These are phyloP conservation scores for Zaprionus nigranus DNA, from an alignment of 1,140 invertebrate genomes.

Conservation along the genomic window DNA sequence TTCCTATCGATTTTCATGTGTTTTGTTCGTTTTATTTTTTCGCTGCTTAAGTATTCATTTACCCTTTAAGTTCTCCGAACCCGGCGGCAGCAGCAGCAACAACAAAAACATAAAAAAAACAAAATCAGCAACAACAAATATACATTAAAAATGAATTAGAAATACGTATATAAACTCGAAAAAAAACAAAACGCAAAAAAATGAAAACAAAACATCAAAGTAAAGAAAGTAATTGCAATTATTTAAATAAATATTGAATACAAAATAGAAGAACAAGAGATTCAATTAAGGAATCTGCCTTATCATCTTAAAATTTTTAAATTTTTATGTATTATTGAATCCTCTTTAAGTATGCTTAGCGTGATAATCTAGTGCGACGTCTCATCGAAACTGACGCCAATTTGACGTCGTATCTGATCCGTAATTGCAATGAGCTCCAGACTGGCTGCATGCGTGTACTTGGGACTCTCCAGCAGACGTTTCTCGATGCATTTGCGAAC, in stretches of 20 bases:
- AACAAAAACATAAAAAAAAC: constrained; percentile 4
- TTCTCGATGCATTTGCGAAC: constrained; percentile 88
- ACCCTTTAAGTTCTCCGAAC: constrained; percentile 54
- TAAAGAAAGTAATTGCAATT: constrained; percentile 66
- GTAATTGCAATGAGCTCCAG: constrained; percentile 87
- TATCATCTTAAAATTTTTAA: background rate
- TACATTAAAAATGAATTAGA: constrained; percentile 42
- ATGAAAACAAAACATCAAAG: constrained; percentile 50
- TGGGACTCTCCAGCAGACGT: constrained; percentile 87
- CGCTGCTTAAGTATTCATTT: constrained; percentile 69
- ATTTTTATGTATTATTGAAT: background rate
- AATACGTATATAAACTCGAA: constrained; percentile 38
- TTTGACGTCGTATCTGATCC: constrained; percentile 87
- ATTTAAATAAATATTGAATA: constrained; percentile 82
- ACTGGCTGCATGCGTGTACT: constrained; percentile 86
- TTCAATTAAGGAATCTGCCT: background rate
- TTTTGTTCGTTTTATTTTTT: constrained; percentile 25
- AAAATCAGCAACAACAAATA: constrained; percentile 38
- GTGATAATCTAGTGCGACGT: background rate
- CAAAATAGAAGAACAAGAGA: constrained; percentile 38
- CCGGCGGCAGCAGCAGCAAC: constrained; percentile 29
- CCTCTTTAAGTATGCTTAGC: background rate
- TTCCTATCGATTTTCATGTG: constrained; percentile 4
- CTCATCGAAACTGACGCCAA: constrained; percentile 87
- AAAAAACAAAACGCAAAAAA: constrained; percentile 36